Conservation (phyloP, 2,888 invertebrate genomes). For the Cantharis nigra region DNA sequence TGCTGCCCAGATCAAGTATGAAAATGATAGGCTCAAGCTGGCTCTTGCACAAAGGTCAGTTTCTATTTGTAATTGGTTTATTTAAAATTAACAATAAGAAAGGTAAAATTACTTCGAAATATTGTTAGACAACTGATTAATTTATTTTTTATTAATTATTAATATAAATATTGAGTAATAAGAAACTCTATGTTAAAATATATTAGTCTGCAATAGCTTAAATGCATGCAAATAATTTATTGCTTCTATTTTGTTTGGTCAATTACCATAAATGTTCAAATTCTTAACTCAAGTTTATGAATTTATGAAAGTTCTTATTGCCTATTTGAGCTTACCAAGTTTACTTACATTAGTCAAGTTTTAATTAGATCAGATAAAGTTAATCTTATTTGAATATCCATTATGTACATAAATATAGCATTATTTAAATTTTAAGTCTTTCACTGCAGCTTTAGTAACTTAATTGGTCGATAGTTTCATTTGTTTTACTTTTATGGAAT, state of each 20-base stretch:
- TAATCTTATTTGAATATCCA: not conserved
- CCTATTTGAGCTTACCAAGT: not conserved
- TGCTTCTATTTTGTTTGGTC: not conserved
- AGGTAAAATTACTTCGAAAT: not conserved
- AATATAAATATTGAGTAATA: not conserved
- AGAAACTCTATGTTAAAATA: not conserved
- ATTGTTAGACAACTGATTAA: not conserved
- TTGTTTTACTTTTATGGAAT: not conserved
- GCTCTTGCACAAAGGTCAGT: conserved; percentile 91
- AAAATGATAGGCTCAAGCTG: conserved; percentile 93
- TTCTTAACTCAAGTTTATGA: not conserved
- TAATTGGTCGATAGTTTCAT: not conserved
- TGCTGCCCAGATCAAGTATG: conserved; percentile 92
- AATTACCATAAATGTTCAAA: not conserved
- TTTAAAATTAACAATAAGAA: not conserved
- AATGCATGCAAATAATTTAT: not conserved
- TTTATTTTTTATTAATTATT: not conserved
- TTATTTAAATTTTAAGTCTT: not conserved
- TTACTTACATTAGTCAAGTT: not conserved
- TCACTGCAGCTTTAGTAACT: not conserved
- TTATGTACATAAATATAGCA: not conserved
- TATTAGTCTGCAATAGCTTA: not conserved
- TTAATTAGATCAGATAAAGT: not conserved
- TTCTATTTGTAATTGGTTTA: not conserved
- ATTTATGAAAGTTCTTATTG: not conserved